These are phyloP conservation scores for Trimorus sp. DNA, from an alignment of 2,888 invertebrate genomes.

Conservation along the genomic window DNA sequence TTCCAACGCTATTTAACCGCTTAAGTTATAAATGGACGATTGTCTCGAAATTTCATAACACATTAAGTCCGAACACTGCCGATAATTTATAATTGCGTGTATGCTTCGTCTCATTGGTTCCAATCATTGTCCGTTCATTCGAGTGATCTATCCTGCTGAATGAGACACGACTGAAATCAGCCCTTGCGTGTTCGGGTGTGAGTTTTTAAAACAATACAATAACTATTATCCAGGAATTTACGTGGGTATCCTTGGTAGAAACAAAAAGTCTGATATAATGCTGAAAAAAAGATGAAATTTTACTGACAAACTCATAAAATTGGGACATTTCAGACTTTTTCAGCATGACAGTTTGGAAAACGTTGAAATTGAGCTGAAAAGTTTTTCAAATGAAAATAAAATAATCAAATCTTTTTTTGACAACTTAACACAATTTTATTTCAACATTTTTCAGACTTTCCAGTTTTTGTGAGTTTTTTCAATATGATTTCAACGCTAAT, in stretches of 20 bases:
- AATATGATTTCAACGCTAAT: too few relatives aligned
- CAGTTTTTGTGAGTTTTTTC: too few relatives aligned
- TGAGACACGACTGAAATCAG: conserved; percentile 18
- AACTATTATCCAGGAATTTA: conserved; percentile 2
- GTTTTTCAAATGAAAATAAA: too few relatives aligned
- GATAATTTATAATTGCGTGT: conserved; percentile 41
- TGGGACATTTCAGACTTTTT: too few relatives aligned
- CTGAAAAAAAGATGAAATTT: too few relatives aligned
- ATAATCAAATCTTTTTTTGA: too few relatives aligned
- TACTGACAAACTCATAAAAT: too few relatives aligned
- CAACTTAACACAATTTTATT: too few relatives aligned
- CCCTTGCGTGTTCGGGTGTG: conserved; percentile 8
- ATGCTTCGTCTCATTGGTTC: conserved; percentile 11
- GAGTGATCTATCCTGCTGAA: neutral
- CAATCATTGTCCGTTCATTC: conserved; percentile 8
- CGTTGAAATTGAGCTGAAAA: too few relatives aligned
- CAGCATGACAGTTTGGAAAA: too few relatives aligned
- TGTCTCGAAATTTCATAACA: conserved; percentile 6
- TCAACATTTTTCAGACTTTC: too few relatives aligned
- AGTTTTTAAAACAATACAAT: conserved; percentile 14
- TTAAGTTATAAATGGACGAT: neutral
- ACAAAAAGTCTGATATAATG: too few relatives aligned
- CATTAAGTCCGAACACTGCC: conserved; percentile 18
- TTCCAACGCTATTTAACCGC: neutral
- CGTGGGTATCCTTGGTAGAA: conserved; percentile 10